Percentiles rank a stretch among this genome's conserved stretches.
These are phyloP conservation scores for Virgularia gustaviana DNA, from an alignment of 92 coral and sea anemone genomes.

Conservation along the genomic window DNA sequence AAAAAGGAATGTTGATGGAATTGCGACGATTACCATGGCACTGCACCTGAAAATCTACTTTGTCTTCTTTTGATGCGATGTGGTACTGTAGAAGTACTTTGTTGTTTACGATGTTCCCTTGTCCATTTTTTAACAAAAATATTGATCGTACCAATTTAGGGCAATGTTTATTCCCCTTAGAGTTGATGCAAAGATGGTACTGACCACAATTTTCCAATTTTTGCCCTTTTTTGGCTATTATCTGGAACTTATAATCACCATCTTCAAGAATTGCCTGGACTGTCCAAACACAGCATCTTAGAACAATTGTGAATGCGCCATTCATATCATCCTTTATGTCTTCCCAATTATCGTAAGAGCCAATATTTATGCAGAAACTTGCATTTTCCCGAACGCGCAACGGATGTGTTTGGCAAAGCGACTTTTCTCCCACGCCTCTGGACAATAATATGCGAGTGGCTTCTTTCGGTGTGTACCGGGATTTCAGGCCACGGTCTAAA, in stretches of 20 bases:
- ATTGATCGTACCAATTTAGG: slow-evolving; percentile 46
- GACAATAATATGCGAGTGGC: slow-evolving; percentile 23
- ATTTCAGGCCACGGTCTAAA: slow-evolving; percentile 35
- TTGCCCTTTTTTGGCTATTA: slow-evolving; percentile 37
- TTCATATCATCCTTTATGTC: slow-evolving; percentile 60
- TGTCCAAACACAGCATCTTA: slow-evolving; percentile 55
- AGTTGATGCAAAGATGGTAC: slow-evolving; percentile 50
- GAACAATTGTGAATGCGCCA: slow-evolving; percentile 48
- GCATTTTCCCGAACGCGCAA: slow-evolving; percentile 51
- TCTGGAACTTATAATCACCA: not conserved
- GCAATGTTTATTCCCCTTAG: slow-evolving; percentile 58
- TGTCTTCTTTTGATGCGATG: slow-evolving; percentile 19
- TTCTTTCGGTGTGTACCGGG: slow-evolving; percentile 47
- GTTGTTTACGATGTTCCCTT: slow-evolving; percentile 36
- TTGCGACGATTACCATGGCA: slow-evolving; percentile 51
- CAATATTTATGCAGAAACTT: slow-evolving; percentile 35
- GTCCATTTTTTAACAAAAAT: slow-evolving; percentile 42
- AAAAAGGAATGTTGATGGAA: slow-evolving; percentile 40
- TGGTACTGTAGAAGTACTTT: slow-evolving; percentile 53
- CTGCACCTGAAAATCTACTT: slow-evolving; percentile 44
- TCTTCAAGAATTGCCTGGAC: slow-evolving; percentile 14
- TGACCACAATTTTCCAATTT: slow-evolving; percentile 9
- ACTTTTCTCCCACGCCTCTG: not conserved
- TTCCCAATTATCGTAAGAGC: slow-evolving; percentile 49
- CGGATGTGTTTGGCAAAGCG: slow-evolving; percentile 45